phyloP scores from a whole-genome alignment of 2,113 vertebrate genomes.

The Notiomystis cincta region DNA sequence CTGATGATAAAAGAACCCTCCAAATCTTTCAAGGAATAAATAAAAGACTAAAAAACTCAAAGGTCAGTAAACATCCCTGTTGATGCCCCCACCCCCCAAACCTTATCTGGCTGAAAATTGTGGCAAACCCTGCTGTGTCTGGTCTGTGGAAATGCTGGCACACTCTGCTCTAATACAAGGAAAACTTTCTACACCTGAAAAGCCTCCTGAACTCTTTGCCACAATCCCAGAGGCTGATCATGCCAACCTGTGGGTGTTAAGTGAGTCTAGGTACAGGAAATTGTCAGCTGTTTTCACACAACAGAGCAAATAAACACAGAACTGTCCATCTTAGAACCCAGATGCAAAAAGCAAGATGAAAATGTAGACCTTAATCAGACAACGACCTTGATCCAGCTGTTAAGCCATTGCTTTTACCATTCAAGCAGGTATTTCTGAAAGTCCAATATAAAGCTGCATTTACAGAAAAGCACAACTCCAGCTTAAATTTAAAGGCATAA shows the following conservation, averaged over 20 bases:
- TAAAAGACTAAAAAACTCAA: background rate
- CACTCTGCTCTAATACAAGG: background rate
- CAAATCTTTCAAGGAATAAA: background rate
- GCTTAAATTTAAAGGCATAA: background rate
- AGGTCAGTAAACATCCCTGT: background rate
- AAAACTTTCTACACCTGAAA: background rate
- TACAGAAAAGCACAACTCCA: background rate
- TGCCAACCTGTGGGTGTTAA: background rate
- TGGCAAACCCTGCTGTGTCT: background rate
- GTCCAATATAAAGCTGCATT: background rate
- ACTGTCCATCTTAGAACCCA: background rate
- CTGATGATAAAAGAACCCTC: background rate
- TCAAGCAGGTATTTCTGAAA: background rate
- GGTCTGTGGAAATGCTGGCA: background rate
- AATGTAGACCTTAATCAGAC: background rate
- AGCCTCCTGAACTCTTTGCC: background rate
- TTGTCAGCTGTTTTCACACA: background rate
- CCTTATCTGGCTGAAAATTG: background rate
- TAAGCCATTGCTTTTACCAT: background rate
- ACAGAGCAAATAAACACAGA: background rate
- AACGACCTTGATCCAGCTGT: constrained; percentile 3
- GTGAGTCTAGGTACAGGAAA: background rate
- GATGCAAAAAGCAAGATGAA: background rate
- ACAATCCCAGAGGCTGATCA: background rate
- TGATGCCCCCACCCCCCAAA: background rate